Base-by-base conservation (phyloP, 2,113 vertebrate genomes). In the Alligator sinensis region DNA sequence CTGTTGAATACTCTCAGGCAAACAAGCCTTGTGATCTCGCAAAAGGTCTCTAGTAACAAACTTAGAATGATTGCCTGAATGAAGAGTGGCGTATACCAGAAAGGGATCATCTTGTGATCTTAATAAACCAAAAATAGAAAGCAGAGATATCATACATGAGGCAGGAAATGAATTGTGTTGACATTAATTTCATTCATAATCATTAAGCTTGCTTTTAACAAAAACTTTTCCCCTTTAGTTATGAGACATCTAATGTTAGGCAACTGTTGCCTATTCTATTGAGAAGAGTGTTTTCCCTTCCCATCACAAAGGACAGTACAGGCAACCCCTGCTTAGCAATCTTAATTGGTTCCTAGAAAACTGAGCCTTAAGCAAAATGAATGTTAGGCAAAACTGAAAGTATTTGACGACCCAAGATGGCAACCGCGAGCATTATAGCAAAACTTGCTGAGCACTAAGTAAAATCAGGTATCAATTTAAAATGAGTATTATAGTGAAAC, bases 61-160 rank as follows among this genome's bases (percentile, higher is more conserved):
- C 70, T 88, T 98, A 96, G 99, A 99, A 54, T 99, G 98, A 94
- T 98, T 98, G 28, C 99, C 99, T 5, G 99, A 99, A 84, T 98
- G 97, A 93, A 99, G 97, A 2, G 99, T 96, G 72, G 99, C 99
- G 2, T 99, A 99, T 10, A 99, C 96, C 95, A 99, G 97, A 97
- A 99, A 99, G 2, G 99, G 98, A 95, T 99, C 99, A 28, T 99
- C 99, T 93, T 99, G 97, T 4, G 99, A 99, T 74, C 99, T 99
- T 97, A 93, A 82, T 16, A 78, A 88, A 86, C 90, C 8, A 57
- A 14, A 92, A 60, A 90, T 82, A 91, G 58, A 88, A 95, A 94
- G 89, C 59, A 94, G 74, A 87, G 34, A 81, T 0, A 0, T 96
- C 76, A 94, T 72, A 80, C 82, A 94, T 30, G 81, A 81, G 55